These are phyloP conservation scores for Caenorhabditis angaria DNA, from an alignment of 2,888 invertebrate species.

Conservation along the genomic window DNA sequence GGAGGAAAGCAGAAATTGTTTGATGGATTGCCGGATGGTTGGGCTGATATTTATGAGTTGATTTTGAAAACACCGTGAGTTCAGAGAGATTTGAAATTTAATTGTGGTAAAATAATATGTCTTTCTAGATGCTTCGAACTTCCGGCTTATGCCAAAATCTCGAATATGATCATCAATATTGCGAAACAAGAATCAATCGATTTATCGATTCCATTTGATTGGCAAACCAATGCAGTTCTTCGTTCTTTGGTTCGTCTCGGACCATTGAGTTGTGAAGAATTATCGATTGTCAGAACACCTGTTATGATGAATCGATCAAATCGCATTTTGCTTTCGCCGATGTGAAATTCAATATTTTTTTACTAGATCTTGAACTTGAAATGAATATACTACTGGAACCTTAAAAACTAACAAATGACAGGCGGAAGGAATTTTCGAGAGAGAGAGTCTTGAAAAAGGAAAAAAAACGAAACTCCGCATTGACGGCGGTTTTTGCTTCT, in stretches of 20 bases:
- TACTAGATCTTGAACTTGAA: too few relatives aligned
- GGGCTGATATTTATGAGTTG: conserved; percentile 48
- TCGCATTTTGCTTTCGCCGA: conserved; percentile 6
- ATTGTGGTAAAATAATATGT: background rate
- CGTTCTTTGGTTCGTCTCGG: conserved; percentile 35
- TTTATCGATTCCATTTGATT: conserved; percentile 55
- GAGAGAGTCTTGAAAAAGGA: too few relatives aligned
- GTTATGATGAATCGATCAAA: background rate
- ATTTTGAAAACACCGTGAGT: conserved; percentile 51
- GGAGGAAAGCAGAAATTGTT: conserved; percentile 49
- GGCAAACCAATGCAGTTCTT: conserved; percentile 46
- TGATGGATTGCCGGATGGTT: conserved; percentile 43
- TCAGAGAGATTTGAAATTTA: too few relatives aligned
- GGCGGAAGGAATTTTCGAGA: too few relatives aligned
- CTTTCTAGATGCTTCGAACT: conserved; percentile 42
- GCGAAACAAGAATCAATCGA: conserved; percentile 48
- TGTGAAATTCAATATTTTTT: too few relatives aligned
- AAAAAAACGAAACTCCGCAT: too few relatives aligned
- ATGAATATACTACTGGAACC: too few relatives aligned
- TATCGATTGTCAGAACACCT: conserved; percentile 16
- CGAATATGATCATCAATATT: conserved; percentile 41
- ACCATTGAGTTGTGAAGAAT: conserved; percentile 25
- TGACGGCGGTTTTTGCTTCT: too few relatives aligned
- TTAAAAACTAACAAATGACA: too few relatives aligned
- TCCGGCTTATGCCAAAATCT: conserved; percentile 51